Evolutionary conservation across 2,888 invertebrate species (phyloP).

Genomic region (Diploptera punctata): DNA sequence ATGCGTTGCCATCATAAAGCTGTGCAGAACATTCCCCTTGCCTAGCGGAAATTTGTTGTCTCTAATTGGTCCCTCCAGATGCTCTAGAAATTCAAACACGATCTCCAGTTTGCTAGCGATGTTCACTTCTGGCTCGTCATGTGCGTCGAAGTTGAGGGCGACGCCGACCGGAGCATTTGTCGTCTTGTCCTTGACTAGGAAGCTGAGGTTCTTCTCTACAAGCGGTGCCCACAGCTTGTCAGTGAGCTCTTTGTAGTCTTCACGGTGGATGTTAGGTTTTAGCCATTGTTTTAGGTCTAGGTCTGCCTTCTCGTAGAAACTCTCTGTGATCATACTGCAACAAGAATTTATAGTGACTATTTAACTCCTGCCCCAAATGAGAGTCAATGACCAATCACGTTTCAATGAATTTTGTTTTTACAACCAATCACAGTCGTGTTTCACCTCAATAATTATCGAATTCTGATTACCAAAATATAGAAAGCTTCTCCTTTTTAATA

Average conservation of each 20-base stretch:
- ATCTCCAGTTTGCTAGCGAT: conserved; percentile 71
- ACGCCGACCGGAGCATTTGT: conserved; percentile 69
- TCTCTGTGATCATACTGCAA: conserved; percentile 79
- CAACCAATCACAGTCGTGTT: too few species aligned
- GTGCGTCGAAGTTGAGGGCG: conserved; percentile 80
- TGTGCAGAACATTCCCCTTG: conserved; percentile 75
- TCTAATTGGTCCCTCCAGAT: conserved; percentile 73
- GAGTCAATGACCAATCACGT: too few species aligned
- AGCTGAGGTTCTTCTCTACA: conserved; percentile 67
- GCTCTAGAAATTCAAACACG: conserved; percentile 81
- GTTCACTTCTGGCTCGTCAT: conserved; percentile 78
- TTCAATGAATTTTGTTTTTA: too few species aligned
- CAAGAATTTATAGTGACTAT: too few species aligned
- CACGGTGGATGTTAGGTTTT: conserved; percentile 68
- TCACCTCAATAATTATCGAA: too few species aligned
- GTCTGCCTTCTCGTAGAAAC: conserved; percentile 87
- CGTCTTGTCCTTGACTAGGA: conserved; percentile 66
- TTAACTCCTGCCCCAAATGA: too few species aligned
- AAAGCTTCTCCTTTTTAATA: too few species aligned
- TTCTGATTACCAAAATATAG: too few species aligned
- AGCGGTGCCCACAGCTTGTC: conserved; percentile 73
- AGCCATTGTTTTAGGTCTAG: conserved; percentile 83
- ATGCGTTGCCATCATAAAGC: conserved; percentile 88
- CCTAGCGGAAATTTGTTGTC: conserved; percentile 64
- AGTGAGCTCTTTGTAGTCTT: conserved; percentile 74